Percentiles rank a stretch among this genome's conserved stretches.
Conservation (phyloP, 1,140 invertebrate species). For the Zaprionus nigranus region DNA sequence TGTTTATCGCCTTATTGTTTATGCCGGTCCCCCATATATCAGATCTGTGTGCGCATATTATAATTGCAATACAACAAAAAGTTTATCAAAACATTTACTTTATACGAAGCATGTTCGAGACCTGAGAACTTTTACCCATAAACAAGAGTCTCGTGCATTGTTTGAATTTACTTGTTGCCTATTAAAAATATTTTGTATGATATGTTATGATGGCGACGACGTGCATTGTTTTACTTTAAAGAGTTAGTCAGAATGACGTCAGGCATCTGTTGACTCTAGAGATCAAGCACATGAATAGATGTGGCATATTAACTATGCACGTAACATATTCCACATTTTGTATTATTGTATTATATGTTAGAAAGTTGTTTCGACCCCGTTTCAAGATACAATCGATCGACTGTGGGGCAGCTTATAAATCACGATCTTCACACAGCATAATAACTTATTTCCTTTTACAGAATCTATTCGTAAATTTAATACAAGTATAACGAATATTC, state of each 20-base stretch:
- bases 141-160: slow-evolving; percentile 1
- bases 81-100: slow-evolving; percentile 6
- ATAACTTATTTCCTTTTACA: not conserved
- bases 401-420: not conserved
- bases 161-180: slow-evolving; percentile 18
- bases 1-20: slow-evolving; percentile 1
- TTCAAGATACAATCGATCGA: not conserved
- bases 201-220: slow-evolving; percentile 1
- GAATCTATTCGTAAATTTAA: not conserved
- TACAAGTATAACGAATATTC: not conserved
- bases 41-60: not conserved
- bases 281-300: not conserved
- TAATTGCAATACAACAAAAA: not conserved
- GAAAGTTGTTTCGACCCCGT: slow-evolving; percentile 32
- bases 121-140: not conserved
- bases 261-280: slow-evolving; percentile 7
- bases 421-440: not conserved
- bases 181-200: slow-evolving; percentile 23
- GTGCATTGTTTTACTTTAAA: slow-evolving; percentile 30
- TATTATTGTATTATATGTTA: not conserved
- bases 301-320: not conserved
- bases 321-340: not conserved
- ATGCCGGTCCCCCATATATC: not conserved
- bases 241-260: slow-evolving; percentile 27
- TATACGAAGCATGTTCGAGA: slow-evolving; percentile 4